phyloP scores from a whole-genome alignment of 2,888 invertebrate species.

The Eledone cirrhosa region DNA sequence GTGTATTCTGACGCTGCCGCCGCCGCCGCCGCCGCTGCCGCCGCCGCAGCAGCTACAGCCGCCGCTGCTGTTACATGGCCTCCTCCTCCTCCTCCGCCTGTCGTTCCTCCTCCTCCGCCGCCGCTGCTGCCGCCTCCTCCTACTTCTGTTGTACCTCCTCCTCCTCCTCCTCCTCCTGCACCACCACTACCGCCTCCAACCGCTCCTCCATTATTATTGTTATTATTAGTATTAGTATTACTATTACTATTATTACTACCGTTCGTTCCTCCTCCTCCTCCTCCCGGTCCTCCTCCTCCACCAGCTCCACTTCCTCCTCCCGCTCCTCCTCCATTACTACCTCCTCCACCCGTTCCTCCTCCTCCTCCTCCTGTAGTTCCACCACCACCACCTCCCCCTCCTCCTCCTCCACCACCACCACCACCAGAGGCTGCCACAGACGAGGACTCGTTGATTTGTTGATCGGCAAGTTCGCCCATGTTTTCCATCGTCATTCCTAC shows the following conservation, averaged over 20 bases:
- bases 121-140: too few relatives aligned
- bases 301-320: slow-evolving; percentile 15
- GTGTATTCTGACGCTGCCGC: slow-evolving; percentile 34
- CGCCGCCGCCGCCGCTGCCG: slow-evolving; percentile 25
- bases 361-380: slow-evolving; percentile 3
- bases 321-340: slow-evolving; percentile 21
- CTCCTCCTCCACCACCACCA: slow-evolving; percentile 30
- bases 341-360: slow-evolving; percentile 22
- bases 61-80: slow-evolving; percentile 21
- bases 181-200: neutral
- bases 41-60: slow-evolving; percentile 25
- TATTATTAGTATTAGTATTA: too few relatives aligned
- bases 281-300: slow-evolving; percentile 17
- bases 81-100: slow-evolving; percentile 29
- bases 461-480: slow-evolving; percentile 66
- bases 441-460: slow-evolving; percentile 64
- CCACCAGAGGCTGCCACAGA: slow-evolving; percentile 39
- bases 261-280: slow-evolving; percentile 18
- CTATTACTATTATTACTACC: slow-evolving; percentile 40
- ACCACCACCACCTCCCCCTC: slow-evolving; percentile 30
- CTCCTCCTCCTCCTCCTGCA: neutral
- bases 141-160: neutral
- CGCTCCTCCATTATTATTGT: neutral
- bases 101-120: slow-evolving; percentile 21
- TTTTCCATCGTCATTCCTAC: slow-evolving; percentile 68